A percentile compares a stretch with the other conserved stretches of the same genome.
These are phyloP conservation scores for Philopotamus ludificatus DNA, from an alignment of 1,140 invertebrate species.

Conservation along the genomic window DNA sequence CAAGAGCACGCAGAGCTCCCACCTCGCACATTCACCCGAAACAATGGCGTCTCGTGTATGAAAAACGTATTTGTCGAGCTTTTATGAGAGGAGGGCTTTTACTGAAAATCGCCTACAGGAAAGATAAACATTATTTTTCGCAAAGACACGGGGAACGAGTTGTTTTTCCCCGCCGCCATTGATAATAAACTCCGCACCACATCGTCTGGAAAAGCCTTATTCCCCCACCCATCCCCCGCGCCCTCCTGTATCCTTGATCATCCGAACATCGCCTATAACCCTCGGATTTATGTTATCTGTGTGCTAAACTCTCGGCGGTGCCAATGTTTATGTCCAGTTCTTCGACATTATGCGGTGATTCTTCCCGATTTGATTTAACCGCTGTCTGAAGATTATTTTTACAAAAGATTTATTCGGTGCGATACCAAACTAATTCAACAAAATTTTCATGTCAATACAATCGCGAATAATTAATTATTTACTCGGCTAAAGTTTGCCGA, in stretches of 20 bases:
- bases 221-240: background rate
- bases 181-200: constrained; percentile 1
- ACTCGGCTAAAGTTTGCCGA: too few species aligned
- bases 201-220: constrained; percentile 1
- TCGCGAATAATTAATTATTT: too few species aligned
- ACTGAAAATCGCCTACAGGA: constrained; percentile 33
- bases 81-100: constrained; percentile 34
- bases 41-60: constrained; percentile 27
- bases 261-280: background rate
- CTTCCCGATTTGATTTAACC: too few species aligned
- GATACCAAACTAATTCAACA: too few species aligned
- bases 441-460: too few species aligned
- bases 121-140: constrained; percentile 37
- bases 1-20: background rate
- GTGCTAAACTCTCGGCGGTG: too few species aligned
- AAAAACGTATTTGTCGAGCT: constrained; percentile 30
- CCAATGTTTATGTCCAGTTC: too few species aligned
- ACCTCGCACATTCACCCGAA: constrained; percentile 11
- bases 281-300: background rate
- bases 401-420: too few species aligned
- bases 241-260: background rate
- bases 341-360: too few species aligned
- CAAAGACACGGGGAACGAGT: constrained; percentile 26
- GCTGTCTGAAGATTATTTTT: too few species aligned
- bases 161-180: constrained; percentile 22